A percentile compares a stretch with the other conserved stretches of the same genome.
These are phyloP conservation scores for Diarsia dahlii DNA, from an alignment of 2,888 invertebrate genomes.

Conservation along the genomic window DNA sequence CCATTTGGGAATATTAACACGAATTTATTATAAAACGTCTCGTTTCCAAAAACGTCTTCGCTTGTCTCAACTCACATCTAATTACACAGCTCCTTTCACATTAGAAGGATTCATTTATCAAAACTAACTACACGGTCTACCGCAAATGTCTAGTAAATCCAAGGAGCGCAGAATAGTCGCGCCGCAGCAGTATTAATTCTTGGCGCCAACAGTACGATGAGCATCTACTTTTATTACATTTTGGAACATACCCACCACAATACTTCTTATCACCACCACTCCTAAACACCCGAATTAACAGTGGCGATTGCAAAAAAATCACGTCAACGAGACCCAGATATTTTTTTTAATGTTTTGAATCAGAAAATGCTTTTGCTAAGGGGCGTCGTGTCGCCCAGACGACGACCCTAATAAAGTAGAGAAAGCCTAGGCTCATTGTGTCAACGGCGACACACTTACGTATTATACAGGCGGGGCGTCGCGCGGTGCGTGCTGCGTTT, in stretches of 20 bases:
- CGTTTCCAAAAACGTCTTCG: background rate
- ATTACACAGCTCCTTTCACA: constrained; percentile 14
- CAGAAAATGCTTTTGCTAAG: background rate
- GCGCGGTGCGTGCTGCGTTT: too few relatives aligned
- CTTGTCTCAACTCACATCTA: background rate
- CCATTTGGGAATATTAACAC: too few relatives aligned
- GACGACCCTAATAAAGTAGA: background rate
- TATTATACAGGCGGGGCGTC: too few relatives aligned
- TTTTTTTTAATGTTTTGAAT: background rate
- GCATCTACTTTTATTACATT: background rate
- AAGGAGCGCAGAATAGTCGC: background rate
- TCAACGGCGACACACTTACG: background rate
- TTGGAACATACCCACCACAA: background rate
- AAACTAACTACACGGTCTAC: constrained; percentile 11
- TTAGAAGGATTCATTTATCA: constrained; percentile 36
- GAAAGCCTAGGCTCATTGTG: background rate
- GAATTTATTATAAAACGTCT: too few relatives aligned
- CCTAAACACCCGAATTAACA: background rate
- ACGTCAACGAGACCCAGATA: background rate
- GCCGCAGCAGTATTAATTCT: background rate
- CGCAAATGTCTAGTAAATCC: constrained; percentile 19
- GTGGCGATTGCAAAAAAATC: too few relatives aligned
- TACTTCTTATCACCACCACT: too few relatives aligned
- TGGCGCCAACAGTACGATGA: background rate
- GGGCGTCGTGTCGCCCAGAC: background rate